phyloP scores from a whole-genome alignment of 2,113 vertebrate species.

The Chlorocebus sabaeus region DNA sequence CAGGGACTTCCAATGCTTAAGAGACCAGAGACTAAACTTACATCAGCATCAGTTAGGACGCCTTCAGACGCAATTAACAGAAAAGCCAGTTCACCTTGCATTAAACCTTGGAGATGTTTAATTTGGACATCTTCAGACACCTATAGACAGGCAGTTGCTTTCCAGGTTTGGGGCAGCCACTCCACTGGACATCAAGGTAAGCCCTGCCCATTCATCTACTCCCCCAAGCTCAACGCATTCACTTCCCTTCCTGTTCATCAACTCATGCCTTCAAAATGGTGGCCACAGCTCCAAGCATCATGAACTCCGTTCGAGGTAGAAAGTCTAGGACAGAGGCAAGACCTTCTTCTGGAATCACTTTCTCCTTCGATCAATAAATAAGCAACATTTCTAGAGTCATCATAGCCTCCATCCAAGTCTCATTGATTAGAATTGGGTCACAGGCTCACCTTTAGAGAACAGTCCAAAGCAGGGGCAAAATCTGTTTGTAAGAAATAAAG shows the following conservation, averaged over 20 bases:
- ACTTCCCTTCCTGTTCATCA: neutral
- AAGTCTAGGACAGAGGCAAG: accelerated
- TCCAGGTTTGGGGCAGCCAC: neutral
- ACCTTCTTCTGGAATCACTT: neutral
- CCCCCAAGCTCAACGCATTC: neutral
- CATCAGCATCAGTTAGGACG: neutral
- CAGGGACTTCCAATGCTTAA: neutral
- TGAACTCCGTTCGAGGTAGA: neutral
- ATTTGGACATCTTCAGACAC: neutral
- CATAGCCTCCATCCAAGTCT: neutral
- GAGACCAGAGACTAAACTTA: neutral
- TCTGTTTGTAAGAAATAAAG: neutral
- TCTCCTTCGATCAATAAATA: neutral
- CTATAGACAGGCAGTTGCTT: neutral
- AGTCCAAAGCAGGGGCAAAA: neutral
- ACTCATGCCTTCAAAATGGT: neutral
- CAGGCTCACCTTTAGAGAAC: neutral
- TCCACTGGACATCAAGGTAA: neutral
- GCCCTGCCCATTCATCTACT: neutral
- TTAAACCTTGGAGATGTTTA: neutral
- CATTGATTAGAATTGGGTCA: neutral
- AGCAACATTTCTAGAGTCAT: neutral
- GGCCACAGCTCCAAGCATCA: neutral
- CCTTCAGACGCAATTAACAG: neutral
- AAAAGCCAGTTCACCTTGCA: neutral